Base-by-base conservation (phyloP, 2,797 vertebrate genomes). In the Holocentrus rufus region DNA sequence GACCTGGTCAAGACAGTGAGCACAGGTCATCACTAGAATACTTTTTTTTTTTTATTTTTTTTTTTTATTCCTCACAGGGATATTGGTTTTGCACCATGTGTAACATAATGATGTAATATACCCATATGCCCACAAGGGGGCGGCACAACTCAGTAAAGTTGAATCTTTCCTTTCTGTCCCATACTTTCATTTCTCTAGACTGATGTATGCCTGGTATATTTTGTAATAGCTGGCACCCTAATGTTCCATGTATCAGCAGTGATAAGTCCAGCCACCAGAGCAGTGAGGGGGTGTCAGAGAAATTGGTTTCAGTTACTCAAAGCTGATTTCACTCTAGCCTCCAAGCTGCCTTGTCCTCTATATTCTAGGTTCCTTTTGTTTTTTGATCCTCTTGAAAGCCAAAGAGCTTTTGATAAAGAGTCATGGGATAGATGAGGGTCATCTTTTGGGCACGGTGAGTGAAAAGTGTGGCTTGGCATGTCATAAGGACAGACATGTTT, bases 111-210 rank as follows among this genome's bases (percentile, higher is more conserved):
- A 25, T 54, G 65, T 66, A 53, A 49, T 65, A 8, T 49, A n/a
- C 20, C 9, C 4, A 25, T 22, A 4, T 78, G 57, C 53, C 81
- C 91, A 91, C 87, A 72, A 88, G 87, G 74, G 83, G 85, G 20
- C 87, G 88, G 77, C 42, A 23, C 20, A 79, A 56, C 22, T 36
- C 4, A 55, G 53, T 52, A n/a, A 60, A 61, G 22, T 2, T 18
- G 11, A 20, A 23, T 20, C 31, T 30, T 56, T 14, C 23, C 17
- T 0, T 23, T 8, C 5, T 70, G 30, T 7, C 30, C 30, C 30
- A 31, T 7, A 47, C 50, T 17, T 22, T 9, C 15, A n/a, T 69
- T 46, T 18, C 42, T 5, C 44, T 59, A 60, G 61, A 74, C 52
- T 66, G 42, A 77, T 66, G 36, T 57, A 56, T 60, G 49, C 27